Evolutionary conservation across 1,140 invertebrate genomes (phyloP).

Genomic region (Drosophila lacertosa): DNA sequence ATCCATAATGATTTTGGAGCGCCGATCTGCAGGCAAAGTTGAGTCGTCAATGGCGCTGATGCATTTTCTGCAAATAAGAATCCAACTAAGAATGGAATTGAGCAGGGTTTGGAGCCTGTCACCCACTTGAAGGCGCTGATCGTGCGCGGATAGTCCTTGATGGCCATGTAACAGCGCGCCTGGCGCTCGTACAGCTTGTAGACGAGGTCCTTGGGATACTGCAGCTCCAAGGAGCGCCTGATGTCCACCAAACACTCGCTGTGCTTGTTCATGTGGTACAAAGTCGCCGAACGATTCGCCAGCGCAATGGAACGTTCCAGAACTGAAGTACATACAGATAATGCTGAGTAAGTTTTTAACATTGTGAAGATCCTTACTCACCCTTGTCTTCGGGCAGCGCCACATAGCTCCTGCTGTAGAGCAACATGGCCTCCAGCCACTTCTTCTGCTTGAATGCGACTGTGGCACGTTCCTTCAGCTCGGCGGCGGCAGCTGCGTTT

Average conservation of each 20-base stretch:
- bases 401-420: constrained; percentile 90
- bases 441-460: constrained; percentile 90
- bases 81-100: not conserved
- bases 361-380: constrained; percentile 74
- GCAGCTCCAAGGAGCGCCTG: constrained; percentile 87
- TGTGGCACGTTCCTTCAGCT: constrained; percentile 91
- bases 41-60: constrained; percentile 87
- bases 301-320: constrained; percentile 90
- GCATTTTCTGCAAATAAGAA: constrained; percentile 84
- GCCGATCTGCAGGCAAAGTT: constrained; percentile 87
- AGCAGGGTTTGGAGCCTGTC: not conserved
- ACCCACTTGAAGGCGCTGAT: constrained; percentile 87
- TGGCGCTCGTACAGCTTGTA: constrained; percentile 92
- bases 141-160: constrained; percentile 89
- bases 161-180: constrained; percentile 90
- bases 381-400: constrained; percentile 87
- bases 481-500: constrained; percentile 86
- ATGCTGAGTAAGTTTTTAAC: too few relatives aligned
- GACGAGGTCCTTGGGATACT: constrained; percentile 89
- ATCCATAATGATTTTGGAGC: constrained; percentile 88
- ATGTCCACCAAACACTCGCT: constrained; percentile 89
- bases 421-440: constrained; percentile 89
- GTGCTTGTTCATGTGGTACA: constrained; percentile 90
- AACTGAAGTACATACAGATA: constrained; percentile 77
- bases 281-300: constrained; percentile 94